A percentile compares a stretch with the other conserved stretches of the same genome.
Conservation (phyloP, 2,888 invertebrate genomes). For the Drosophila anceps region DNA sequence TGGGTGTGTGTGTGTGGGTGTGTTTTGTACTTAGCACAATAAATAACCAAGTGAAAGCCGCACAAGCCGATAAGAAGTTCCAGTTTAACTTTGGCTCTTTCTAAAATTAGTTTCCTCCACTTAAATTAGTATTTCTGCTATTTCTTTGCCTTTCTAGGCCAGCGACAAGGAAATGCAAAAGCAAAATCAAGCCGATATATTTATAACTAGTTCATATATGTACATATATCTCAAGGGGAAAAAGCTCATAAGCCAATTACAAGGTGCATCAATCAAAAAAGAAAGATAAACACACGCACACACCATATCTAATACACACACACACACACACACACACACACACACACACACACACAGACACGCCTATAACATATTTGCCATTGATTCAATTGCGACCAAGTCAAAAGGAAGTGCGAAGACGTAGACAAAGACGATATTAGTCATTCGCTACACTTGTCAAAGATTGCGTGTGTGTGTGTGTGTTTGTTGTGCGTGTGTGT, state of each 20-base stretch:
- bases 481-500: constrained; percentile 9
- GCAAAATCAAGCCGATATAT: constrained; percentile 7
- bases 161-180: constrained; percentile 14
- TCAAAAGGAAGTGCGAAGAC: constrained; percentile 44
- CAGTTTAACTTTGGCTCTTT: neutral
- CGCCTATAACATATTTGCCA: constrained; percentile 1
- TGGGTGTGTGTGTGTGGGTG: constrained; percentile 1
- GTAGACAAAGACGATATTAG: constrained; percentile 44
- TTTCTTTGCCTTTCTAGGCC: neutral
- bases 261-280: constrained; percentile 69
- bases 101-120: neutral
- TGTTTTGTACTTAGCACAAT: constrained; percentile 1
- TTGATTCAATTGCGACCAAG: constrained; percentile 39
- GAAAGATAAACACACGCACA: constrained; percentile 11
- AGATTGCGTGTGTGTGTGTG: constrained; percentile 4
- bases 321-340: neutral
- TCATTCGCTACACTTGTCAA: constrained; percentile 52
- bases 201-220: constrained; percentile 48
- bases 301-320: too few relatives aligned
- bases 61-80: constrained; percentile 20
- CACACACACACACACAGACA: constrained; percentile 1
- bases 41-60: constrained; percentile 4
- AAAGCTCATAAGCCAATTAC: constrained; percentile 75
- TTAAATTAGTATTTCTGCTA: neutral
- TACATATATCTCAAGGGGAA: too few relatives aligned